phyloP scores from a whole-genome alignment of 2,888 invertebrate species.

The Clusia tigrina region DNA sequence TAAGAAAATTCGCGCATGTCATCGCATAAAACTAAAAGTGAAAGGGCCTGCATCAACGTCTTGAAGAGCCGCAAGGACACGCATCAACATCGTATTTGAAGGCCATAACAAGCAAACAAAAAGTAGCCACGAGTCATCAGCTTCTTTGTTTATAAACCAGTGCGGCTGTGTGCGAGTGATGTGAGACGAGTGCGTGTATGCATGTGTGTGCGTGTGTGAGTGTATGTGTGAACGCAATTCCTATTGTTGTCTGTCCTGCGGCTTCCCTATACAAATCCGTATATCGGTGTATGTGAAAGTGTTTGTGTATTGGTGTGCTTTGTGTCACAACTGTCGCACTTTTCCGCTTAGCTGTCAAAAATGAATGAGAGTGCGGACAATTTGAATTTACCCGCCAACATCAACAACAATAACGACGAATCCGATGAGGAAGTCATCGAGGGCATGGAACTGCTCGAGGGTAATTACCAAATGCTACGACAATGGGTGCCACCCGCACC shows the following conservation, averaged over 20 bases:
- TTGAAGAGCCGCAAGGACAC: slow-evolving; percentile 10
- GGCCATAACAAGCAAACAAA: slow-evolving; percentile 18
- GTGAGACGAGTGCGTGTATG: no score
- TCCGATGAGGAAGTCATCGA: slow-evolving; percentile 63
- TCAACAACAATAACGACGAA: slow-evolving; percentile 51
- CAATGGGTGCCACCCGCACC: slow-evolving; percentile 64
- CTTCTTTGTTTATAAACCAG: slow-evolving; percentile 25
- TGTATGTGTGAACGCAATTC: slow-evolving; percentile 45
- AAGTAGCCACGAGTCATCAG: slow-evolving; percentile 6
- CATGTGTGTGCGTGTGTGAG: slow-evolving; percentile 36
- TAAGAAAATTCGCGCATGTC: slow-evolving; percentile 14
- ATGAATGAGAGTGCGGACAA: slow-evolving; percentile 54
- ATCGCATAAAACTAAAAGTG: slow-evolving; percentile 22
- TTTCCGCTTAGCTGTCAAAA: slow-evolving; percentile 14
- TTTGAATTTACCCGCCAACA: slow-evolving; percentile 42
- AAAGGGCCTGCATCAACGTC: slow-evolving; percentile 19
- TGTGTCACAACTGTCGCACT: slow-evolving; percentile 33
- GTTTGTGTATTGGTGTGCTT: slow-evolving; percentile 28
- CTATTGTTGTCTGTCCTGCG: slow-evolving; percentile 17
- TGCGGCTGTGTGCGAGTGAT: slow-evolving; percentile 17
- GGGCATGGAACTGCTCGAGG: slow-evolving; percentile 63
- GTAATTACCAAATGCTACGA: slow-evolving; percentile 62
- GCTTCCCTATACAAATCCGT: no score
- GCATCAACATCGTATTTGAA: no score
- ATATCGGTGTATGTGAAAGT: slow-evolving; percentile 30